Percentiles rank a stretch among this genome's conserved stretches.
Evolutionary conservation across 2,888 invertebrate genomes (phyloP).

Genomic region (Chrysolina oricalcia): DNA sequence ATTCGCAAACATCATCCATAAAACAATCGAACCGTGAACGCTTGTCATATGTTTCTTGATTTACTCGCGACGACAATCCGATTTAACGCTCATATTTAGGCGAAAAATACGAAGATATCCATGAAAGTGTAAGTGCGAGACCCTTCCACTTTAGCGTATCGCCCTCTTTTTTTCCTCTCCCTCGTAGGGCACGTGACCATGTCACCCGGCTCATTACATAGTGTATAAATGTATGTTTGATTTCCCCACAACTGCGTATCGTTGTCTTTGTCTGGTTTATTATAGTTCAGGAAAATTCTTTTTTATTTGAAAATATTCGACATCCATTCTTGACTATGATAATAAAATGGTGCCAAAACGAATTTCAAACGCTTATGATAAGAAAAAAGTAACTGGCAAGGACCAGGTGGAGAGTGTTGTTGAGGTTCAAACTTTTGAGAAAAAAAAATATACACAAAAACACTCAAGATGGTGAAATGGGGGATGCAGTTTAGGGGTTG

Average conservation of each 20-base stretch:
- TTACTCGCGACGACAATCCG: constrained; percentile 42
- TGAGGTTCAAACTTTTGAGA: too few relatives aligned
- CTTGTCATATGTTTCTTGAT: constrained; percentile 50
- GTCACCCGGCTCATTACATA: constrained; percentile 62
- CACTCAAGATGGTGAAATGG: too few relatives aligned
- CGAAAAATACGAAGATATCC: constrained; percentile 46
- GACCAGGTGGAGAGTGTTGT: too few relatives aligned
- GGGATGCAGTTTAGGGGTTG: too few relatives aligned
- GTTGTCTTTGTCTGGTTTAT: constrained; percentile 13
- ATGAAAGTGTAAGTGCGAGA: constrained; percentile 50
- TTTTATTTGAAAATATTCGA: neutral
- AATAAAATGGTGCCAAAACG: too few relatives aligned
- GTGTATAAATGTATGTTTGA: constrained; percentile 61
- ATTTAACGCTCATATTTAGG: constrained; percentile 51
- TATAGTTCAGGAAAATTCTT: neutral
- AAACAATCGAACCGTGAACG: constrained; percentile 50
- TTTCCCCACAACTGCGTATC: constrained; percentile 51
- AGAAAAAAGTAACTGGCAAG: too few relatives aligned
- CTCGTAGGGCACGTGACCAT: constrained; percentile 56
- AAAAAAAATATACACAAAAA: too few relatives aligned
- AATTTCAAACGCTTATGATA: too few relatives aligned
- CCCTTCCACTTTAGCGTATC: constrained; percentile 40
- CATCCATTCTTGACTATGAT: too few relatives aligned
- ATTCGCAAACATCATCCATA: constrained; percentile 35
- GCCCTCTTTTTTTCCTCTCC: constrained; percentile 38